Base-by-base conservation (phyloP, 2,113 vertebrate genomes). In the Crotophaga sulcirostris region DNA sequence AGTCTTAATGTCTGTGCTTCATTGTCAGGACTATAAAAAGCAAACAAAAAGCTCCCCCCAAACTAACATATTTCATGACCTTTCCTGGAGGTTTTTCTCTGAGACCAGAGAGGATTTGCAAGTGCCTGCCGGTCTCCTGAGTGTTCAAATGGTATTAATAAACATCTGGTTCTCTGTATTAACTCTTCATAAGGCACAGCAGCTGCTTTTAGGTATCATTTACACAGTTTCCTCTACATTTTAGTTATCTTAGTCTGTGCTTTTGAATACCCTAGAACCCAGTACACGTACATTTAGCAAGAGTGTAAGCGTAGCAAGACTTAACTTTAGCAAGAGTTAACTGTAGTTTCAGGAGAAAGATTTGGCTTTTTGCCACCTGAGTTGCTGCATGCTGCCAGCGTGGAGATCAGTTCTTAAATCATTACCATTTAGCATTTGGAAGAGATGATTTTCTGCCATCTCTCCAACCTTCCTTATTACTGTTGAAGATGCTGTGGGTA, bases 1-100 rank as follows among this genome's bases (percentile, higher is more conserved):
- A 78, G 59, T 54, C 78, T 88, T 95, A 92, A 94, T 93, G 47
- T 83, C 95, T 88, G 77, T 38, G 54, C 91, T 97, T 94, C 45
- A 69, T 93, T 97, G 97, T 96, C 94, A 79, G 58, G 94, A 17
- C 76, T 95, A 94, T 64, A 94, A 95, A 96, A 97, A 86, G 72
- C 29, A 49, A 91, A 82, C 60, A 93, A 21, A 86, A 84, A 3
- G 84, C 26, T 92, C 26, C 29, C 36, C 40, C 19, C 38, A 29
- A 55, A 66, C 51, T 58, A 84, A 42, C 5, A 3, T 77, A 42
- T 49, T 80, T 90, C 47, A 31, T 73, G 52, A 77, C 64, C 72
- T 95, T 94, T 92, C 24, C 31, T 74, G 68, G 28, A 80, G 51
- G 52, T 76, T 85, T 26, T 76, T 93, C 59, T 95, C 60, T 94